Evolutionary conservation across 2,113 vertebrate genomes (phyloP), one percentile per base, ranked within the genome.

Genomic region (Entelurus aequoreus): DNA sequence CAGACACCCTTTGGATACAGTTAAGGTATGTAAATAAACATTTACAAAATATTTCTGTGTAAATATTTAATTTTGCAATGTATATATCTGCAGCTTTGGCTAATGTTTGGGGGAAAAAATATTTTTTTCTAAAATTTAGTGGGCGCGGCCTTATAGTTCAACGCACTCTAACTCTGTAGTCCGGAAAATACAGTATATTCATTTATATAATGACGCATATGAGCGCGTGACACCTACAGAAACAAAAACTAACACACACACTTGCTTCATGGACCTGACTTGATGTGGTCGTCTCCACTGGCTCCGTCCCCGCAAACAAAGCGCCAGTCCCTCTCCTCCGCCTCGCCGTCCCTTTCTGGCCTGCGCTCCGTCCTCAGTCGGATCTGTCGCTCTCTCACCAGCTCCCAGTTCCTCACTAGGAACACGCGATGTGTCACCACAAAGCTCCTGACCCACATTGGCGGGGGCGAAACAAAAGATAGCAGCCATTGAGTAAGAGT

Each of bases 381-480:
- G 66, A 95, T 93, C 10, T 97, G 96, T 40, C 93, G 91, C 58
- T 94, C 93, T n/a, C 90, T 87, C 74, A 98, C 94, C 50, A 93
- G 93, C 51, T 97, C 94, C 92, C 94, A 95, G 84, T 97, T 98
- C 69, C 96, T 91, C 21, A 99, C 88, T 69, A 98, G 83, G 85
- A 99, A 99, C 35, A 99, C 92, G 5, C 90, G 92, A 76, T 93
- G 96, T 15, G 93, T 94, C 13, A 97, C 87, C 80, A 98, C 93
- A 66, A 98, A 97, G 68, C 92, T 95, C 87, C 96, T 99, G 60
- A 38, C 46, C 44, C 57, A 35, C 44, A 57, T 57, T 44, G 55
- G 10, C 4, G 12, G 11, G 42, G 42, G 28, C 28, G 28, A 46
- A 46, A 46, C 4, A 9, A 46, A 57, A 21, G 38, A 48, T 42